A percentile compares a stretch with the other conserved stretches of the same genome.
phyloP scores from a whole-genome alignment of 53 echinoderm and acorn worm species.

The Patiria pectinifera region DNA sequence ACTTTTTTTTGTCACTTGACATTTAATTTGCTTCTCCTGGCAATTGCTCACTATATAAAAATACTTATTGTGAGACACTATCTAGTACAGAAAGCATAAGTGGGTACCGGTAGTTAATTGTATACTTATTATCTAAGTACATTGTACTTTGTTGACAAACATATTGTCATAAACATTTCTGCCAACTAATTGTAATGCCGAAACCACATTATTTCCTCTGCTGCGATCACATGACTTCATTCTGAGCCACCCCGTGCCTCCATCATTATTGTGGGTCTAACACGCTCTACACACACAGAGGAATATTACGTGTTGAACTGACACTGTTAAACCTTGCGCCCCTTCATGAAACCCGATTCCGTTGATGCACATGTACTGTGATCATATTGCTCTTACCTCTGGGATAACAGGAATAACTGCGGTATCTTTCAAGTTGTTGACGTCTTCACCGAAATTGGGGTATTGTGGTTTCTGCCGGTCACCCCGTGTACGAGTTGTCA shows the following conservation, averaged over 20 bases:
- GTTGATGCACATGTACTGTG: background rate
- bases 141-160: background rate
- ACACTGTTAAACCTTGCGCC: background rate
- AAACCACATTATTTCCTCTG: constrained; percentile 13
- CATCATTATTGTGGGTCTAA: background rate
- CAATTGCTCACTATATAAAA: background rate
- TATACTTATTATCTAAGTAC: background rate
- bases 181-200: background rate
- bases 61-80: background rate
- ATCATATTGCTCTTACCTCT: constrained; percentile 1
- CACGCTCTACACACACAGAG: background rate
- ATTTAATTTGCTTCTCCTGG: background rate
- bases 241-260: background rate
- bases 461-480: background rate
- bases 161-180: background rate
- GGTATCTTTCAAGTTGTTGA: constrained; percentile 2
- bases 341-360: background rate
- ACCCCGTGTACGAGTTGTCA: background rate
- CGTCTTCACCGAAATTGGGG: background rate
- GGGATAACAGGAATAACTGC: constrained; percentile 1
- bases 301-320: background rate
- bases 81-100: background rate
- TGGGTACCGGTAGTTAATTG: background rate
- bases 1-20: background rate
- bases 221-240: background rate